Base-by-base conservation (phyloP, 2,797 vertebrate genomes). In the Antennarius maculatus region DNA sequence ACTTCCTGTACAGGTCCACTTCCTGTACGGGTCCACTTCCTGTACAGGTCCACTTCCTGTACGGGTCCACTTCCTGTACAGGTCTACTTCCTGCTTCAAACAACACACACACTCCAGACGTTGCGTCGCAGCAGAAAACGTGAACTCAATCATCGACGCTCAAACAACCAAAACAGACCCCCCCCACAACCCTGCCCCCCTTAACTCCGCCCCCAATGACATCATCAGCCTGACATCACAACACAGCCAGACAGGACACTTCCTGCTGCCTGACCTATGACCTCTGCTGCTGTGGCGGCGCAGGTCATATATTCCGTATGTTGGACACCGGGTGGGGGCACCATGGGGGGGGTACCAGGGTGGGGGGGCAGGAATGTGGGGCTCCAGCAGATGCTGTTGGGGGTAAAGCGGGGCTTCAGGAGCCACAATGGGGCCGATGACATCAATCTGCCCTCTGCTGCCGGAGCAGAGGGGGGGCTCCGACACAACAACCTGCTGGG, bases 361-460 rank as follows among this genome's bases (percentile, higher is more conserved):
- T 23, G 23, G 83, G 80, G 74, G 74, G 91, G 66, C 76, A 86
- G 88, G 88, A 93, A 91, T 91, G 88, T 80, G 73, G 82, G 88
- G 85, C 75, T 76, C 86, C 89, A 86, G 87, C 89, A 86, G 81
- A 88, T 83, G 83, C 82, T 83, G 70, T 91, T 87, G 89, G 86
- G 78, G 65, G 69, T 63, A 50, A 61, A 50, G 77, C 74, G 42
- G 77, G 31, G 82, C 81, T 80, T 64, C 37, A 54, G 77, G 78
- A 69, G 78, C 74, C 76, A 81, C 84, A 79, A 80, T 77, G 16
- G 76, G 53, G 58, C 31, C 68, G 81, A 85, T 84, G 91, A 91
- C 89, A 88, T 89, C 85, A 88, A 81, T 79, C 81, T 89, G 86
- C 84, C 91, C 87, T 89, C 86, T 86, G 80, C 83, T 74, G 81